Conservation (phyloP, 2,888 invertebrate genomes). For the Phengaris arion region DNA sequence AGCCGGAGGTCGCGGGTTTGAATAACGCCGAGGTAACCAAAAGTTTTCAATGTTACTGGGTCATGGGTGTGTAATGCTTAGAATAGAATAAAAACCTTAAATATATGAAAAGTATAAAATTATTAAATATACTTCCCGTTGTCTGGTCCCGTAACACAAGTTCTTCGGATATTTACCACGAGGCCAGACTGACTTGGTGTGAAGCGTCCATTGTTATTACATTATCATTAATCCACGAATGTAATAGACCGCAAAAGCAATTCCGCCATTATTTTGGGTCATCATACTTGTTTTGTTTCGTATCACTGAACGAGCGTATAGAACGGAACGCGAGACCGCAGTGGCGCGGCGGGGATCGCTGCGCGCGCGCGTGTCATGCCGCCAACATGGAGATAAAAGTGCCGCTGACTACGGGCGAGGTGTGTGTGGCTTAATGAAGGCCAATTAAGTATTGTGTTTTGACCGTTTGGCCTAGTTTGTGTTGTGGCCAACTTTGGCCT, state of each 20-base stretch:
- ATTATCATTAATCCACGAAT: background rate
- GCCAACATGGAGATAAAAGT: constrained; percentile 27
- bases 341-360: constrained; percentile 66
- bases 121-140: too few species aligned
- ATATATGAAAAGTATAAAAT: too few species aligned
- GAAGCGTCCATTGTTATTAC: too few species aligned
- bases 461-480: background rate
- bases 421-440: background rate
- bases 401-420: constrained; percentile 13
- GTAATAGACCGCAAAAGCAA: constrained; percentile 12
- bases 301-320: constrained; percentile 40
- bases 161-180: too few species aligned
- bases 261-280: background rate
- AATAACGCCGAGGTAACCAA: too few species aligned
- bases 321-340: constrained; percentile 59
- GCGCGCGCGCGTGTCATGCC: constrained; percentile 67
- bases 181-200: too few species aligned
- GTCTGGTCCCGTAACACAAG: too few species aligned
- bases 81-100: too few species aligned
- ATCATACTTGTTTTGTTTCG: constrained; percentile 4
- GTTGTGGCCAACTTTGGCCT: background rate
- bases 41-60: too few species aligned
- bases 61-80: too few species aligned
- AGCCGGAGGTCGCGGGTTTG: too few species aligned
- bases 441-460: background rate